phyloP scores from a whole-genome alignment of 37 sponge, comb jelly and placozoan genomes.

The Beroe ovata region DNA sequence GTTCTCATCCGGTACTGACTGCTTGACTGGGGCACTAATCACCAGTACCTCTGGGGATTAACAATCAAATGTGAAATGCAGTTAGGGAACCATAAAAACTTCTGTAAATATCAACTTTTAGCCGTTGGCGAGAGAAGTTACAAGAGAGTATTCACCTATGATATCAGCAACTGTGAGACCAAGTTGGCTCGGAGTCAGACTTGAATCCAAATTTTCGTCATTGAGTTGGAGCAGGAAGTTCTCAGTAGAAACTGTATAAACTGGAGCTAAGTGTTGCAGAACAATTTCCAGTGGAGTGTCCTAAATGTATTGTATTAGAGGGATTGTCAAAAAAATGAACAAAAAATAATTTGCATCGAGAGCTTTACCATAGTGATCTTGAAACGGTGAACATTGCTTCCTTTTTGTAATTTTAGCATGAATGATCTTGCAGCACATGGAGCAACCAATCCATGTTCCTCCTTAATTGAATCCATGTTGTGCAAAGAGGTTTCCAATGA shows the following conservation, averaged over 20 bases:
- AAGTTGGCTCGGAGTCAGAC: neutral
- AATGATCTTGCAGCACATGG: neutral
- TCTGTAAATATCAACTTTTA: too few species aligned
- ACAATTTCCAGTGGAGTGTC: constrained; percentile 5
- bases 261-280: constrained; percentile 9
- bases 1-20: neutral
- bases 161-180: constrained; percentile 49
- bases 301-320: neutral
- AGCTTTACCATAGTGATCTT: constrained; percentile 17
- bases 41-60: constrained; percentile 53
- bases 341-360: neutral
- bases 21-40: neutral
- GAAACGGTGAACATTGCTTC: constrained; percentile 42
- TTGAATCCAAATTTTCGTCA: constrained; percentile 1
- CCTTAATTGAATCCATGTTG: neutral
- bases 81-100: too few species aligned
- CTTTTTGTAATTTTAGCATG: constrained; percentile 31
- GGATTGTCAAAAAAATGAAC: neutral
- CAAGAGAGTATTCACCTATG: constrained; percentile 21
- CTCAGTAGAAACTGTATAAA: neutral
- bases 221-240: constrained; percentile 17
- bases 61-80: too few species aligned
- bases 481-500: neutral
- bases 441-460: too few species aligned
- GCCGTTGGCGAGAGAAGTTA: too few species aligned